These are phyloP conservation scores for Castor canadensis DNA, from an alignment of 2,113 vertebrate genomes.

Conservation along the genomic window DNA sequence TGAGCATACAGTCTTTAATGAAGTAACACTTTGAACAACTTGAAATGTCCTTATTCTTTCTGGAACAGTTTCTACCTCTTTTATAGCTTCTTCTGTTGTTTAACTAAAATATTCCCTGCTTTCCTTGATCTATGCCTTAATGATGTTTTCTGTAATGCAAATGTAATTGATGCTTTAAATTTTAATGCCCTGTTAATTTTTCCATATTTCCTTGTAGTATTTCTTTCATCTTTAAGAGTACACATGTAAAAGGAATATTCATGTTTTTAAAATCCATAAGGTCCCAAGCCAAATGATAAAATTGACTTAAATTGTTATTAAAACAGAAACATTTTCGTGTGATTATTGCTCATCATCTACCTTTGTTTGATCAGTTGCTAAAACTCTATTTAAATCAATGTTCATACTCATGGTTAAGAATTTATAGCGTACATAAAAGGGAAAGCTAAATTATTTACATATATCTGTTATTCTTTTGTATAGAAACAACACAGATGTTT, in stretches of 20 bases:
- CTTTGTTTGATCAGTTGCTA: not conserved
- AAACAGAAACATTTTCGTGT: no score
- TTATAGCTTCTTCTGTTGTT: not conserved
- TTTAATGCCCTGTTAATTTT: not conserved
- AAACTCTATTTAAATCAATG: not conserved
- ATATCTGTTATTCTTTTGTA: not conserved
- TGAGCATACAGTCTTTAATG: not conserved
- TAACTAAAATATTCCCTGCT: not conserved
- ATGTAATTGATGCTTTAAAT: not conserved
- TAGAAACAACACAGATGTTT: constrained; percentile 21
- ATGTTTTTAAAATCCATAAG: not conserved
- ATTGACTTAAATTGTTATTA: not conserved
- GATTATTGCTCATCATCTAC: not conserved
- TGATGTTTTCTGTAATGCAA: not conserved
- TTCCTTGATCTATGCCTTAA: not conserved
- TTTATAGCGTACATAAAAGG: not conserved
- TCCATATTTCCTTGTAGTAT: not conserved
- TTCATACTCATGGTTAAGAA: not conserved
- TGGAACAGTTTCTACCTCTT: not conserved
- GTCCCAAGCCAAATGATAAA: not conserved
- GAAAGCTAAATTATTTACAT: constrained; percentile 20
- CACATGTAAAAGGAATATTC: not conserved
- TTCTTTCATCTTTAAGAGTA: not conserved
- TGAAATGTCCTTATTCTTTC: not conserved
- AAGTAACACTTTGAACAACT: not conserved